Evolutionary conservation across 2,888 invertebrate species (phyloP).

Genomic region (Agonopterix alstromeriana): DNA sequence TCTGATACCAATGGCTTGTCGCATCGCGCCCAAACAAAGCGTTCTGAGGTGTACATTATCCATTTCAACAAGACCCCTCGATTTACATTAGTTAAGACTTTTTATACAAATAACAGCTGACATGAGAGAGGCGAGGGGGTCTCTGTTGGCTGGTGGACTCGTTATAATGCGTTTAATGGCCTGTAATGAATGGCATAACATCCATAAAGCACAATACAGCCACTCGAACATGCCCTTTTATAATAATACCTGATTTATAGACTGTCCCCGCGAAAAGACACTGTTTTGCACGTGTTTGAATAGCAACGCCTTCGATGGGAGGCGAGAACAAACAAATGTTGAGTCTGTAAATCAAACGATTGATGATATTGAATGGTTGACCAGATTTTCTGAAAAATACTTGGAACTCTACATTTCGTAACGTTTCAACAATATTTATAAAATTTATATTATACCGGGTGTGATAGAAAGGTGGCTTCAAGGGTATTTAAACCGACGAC

Average conservation of each 20-base stretch:
- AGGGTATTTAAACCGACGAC: too few species aligned
- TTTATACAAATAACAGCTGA: constrained; percentile 12
- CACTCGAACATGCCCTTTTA: constrained; percentile 71
- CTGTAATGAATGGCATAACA: constrained; percentile 76
- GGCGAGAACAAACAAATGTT: constrained; percentile 15
- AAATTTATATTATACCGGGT: too few species aligned
- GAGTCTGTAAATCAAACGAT: constrained; percentile 25
- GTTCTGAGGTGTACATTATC: constrained; percentile 55
- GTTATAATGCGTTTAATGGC: constrained; percentile 74
- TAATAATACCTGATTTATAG: constrained; percentile 72
- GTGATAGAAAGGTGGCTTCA: too few species aligned
- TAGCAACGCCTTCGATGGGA: constrained; percentile 39
- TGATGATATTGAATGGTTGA: too few species aligned
- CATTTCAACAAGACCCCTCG: constrained; percentile 35
- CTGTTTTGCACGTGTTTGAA: constrained; percentile 69
- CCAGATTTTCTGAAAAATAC: too few species aligned
- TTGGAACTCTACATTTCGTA: too few species aligned
- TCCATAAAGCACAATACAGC: constrained; percentile 73
- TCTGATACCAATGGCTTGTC: constrained; percentile 68
- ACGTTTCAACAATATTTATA: too few species aligned
- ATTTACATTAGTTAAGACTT: constrained; percentile 35
- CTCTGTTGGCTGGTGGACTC: constrained; percentile 37
- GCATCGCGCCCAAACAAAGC: constrained; percentile 69
- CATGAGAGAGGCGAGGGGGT: constrained; percentile 19
- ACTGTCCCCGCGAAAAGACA: constrained; percentile 47